Evolutionary conservation across 2,888 invertebrate species (phyloP), one percentile per base, ranked within the genome.

Genomic region (Drosophila kambysellisi): DNA sequence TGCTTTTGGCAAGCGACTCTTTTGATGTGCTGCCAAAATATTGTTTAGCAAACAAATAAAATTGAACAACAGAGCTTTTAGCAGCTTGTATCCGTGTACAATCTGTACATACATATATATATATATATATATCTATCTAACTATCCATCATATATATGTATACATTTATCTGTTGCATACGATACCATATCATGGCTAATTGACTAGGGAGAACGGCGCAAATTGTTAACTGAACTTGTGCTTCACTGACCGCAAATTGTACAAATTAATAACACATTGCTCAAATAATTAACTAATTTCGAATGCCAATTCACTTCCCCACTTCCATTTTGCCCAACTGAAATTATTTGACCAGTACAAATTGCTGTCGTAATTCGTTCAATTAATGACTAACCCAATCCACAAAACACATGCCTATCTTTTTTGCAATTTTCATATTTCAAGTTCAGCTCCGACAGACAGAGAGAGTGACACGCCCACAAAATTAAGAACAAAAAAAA

Each of bases 11-110:
- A 89, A 82, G 74, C 79, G 73, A 67, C 67, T 69, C 77, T 82
- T 88, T 88, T 89, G 88, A 83, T 60, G 81, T 75, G 64, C 52
- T 89, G 88, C 89, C 88, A 88, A 88, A 89, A 89, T 85, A 88
- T 88, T 88, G 88, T 88, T 89, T 79, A 70, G 68, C 86, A 88
- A 88, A 89, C 85, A 82, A 75, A 88, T 59, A 88, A 78, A 67
- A 60, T 58, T 70, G 61, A 73, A 75, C 77, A 77, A 72, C 74
- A 70, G 65, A 88, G 74, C 81, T 85, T 83, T 88, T 61, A 73
- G 74, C 70, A 56, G 57, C 52, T 77, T 61, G 62, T 64, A 53
- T 33, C 43, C 46, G 39, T 25, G 35, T 11, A 20, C 15, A 52
- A 50, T 39, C 37, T 62, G 50, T 56, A 43, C 17, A n/a, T n/a